phyloP scores from a whole-genome alignment of 2,113 vertebrate genomes.

The Burhinus bistriatus region DNA sequence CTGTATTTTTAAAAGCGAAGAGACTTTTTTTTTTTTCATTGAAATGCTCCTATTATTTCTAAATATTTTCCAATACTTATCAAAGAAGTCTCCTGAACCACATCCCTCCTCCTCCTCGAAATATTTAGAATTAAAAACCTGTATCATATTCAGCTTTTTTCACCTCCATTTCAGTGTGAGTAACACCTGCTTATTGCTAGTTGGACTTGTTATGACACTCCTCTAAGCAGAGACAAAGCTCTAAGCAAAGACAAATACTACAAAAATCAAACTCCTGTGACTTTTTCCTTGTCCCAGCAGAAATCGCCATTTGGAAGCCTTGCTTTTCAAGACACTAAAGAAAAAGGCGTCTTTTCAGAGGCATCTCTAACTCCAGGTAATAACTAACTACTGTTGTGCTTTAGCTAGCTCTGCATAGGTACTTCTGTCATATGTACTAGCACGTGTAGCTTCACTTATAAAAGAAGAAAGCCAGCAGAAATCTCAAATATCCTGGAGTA shows the following conservation, averaged over 20 bases:
- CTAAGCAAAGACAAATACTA: background rate
- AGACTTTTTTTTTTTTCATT: background rate
- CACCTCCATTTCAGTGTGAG: background rate
- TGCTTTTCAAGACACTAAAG: background rate
- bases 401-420: background rate
- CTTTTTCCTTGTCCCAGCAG: background rate
- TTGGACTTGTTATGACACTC: background rate
- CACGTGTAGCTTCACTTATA: rapidly evolving
- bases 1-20: background rate
- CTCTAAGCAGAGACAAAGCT: background rate
- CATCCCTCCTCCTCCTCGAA: rapidly evolving
- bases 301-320: background rate
- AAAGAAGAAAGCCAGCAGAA: background rate
- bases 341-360: background rate
- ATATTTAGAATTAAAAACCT: background rate
- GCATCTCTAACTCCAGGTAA: background rate
- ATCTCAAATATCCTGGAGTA: rapidly evolving
- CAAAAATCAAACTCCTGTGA: background rate
- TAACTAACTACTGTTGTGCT: background rate
- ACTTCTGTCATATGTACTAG: rapidly evolving
- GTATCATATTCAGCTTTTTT: background rate
- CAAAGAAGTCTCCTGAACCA: background rate
- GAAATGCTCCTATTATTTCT: background rate
- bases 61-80: background rate
- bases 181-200: background rate